Base-by-base conservation (phyloP, 2,888 invertebrate genomes). In the Anorthoa munda region DNA sequence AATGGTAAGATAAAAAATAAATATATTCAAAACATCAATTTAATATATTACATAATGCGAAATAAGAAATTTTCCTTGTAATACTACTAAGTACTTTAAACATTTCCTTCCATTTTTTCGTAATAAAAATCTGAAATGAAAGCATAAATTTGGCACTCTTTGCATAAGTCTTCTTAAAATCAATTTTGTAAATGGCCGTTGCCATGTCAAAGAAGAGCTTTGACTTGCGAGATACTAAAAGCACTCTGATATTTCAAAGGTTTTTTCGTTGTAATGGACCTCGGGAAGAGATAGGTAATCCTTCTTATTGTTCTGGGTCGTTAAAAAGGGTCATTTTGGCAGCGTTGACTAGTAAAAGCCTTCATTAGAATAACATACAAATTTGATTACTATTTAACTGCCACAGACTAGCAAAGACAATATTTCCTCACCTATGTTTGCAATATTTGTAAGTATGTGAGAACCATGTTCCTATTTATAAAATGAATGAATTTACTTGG, bases 171-270 rank as follows among this genome's bases (percentile, higher is more conserved):
- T 59, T 55, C 81, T 72, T 73, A 72, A 72, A 79, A 83, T 83
- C 63, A 73, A 83, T 83, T 79, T 80, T 64, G 50, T 79, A 79
- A 79, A 80, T 83, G 84, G 73, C 66, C 55, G 26, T 67, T 65
- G 64, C 26, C 18, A 56, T 73, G 66, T 73, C 81, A 79, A 73
- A 72, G 31, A 39, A 5, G 53, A 64, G 48, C 74, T 72, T 72
- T 79, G 46, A 56, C 59, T 59, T 50, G n/a, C 17, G 15, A 67
- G 66, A 66, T 83, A 73, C 72, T 72, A 79, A 79, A 79, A 79
- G 66, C 55, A 66, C 53, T 79, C 18, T 55, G 66, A 63, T 46
- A 72, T 72, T 83, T 65, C 56, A 18, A 59, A 18, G 21, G 26
- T 21, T 59, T 79, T 83, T 63, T 79, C 46, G 21, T 63, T 45